A percentile compares a stretch with the other conserved stretches of the same genome.
phyloP scores from a whole-genome alignment of 2,113 vertebrate species.

The Geococcyx californianus region DNA sequence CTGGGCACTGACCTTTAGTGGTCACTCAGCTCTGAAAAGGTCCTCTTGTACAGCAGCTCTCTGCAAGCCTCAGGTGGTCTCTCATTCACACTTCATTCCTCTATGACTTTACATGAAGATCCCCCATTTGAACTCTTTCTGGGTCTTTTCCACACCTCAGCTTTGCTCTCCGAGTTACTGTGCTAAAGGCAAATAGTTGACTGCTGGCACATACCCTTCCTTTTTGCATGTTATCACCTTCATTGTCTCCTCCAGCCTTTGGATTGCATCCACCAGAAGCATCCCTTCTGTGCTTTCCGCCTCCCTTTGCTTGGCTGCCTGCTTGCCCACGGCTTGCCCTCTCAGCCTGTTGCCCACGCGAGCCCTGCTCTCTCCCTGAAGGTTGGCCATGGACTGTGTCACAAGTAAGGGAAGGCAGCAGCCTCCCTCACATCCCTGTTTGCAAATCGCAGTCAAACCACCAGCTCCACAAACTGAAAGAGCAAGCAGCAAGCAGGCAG shows the following conservation, averaged over 20 bases:
- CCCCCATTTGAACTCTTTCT: not conserved
- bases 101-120: rapidly evolving
- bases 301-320: not conserved
- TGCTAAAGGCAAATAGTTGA: rapidly evolving
- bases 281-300: not conserved
- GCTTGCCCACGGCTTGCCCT: not conserved
- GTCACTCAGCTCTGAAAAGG: not conserved
- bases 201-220: not conserved
- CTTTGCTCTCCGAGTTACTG: not conserved
- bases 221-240: not conserved
- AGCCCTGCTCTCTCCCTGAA: not conserved
- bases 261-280: not conserved
- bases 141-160: not conserved
- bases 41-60: not conserved
- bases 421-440: not conserved
- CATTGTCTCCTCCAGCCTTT: not conserved
- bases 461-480: rapidly evolving
- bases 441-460: not conserved
- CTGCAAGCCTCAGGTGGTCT: not conserved
- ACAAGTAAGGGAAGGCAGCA: not conserved
- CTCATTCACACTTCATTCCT: not conserved
- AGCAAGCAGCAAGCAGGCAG: not conserved
- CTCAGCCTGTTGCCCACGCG: not conserved
- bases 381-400: not conserved
- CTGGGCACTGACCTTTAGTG: not conserved